Evolutionary conservation across 2,797 vertebrate genomes (phyloP), one percentile per base, ranked within the genome.

Genomic region (Semaprochilodus insignis): DNA sequence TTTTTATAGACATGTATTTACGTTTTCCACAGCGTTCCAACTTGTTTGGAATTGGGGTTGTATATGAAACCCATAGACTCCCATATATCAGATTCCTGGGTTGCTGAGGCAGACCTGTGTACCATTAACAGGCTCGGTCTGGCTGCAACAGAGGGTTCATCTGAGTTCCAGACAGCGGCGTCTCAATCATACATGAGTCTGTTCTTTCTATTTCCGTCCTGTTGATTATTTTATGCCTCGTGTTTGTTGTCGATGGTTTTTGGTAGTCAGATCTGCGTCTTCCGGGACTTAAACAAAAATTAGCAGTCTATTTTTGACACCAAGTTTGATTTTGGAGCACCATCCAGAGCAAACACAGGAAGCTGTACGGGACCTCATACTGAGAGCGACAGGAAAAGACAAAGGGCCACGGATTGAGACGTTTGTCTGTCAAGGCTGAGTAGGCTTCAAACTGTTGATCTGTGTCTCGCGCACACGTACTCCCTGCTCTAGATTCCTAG

Each of bases 391-490:
- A 55, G 52, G 4, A 23, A 51, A 14, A 52, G 11, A 4, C n/a
- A 11, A 11, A 48, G n/a, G 48, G 14, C 2, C 8, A 2, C 17
- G 51, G 31, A 73, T 17, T 21, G 17, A 55, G 51, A 72, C 34
- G 40, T 67, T 8, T 72, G 44, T 27, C 71, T 31, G 51, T 73
- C 25, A 40, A 36, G 27, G 51, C 48, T 89, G 90, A 87, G 89
- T 91, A 85, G 85, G 81, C 72, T 87, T 83, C 83, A 88, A 70
- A 73, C 44, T 48, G 44, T 48, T 48, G 44, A 48, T 48, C 44
- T 48, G 44, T 8, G 1, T 1, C 44, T 48, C 4, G 17, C 63
- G 7, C 27, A 19, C 16, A 21, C 19, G 36, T 34, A 21, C 36
- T 66, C 67, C 0, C 25, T 34, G 25, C 70, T 73, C 16, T 55